Evolutionary conservation across 2,113 vertebrate genomes (phyloP), one percentile per base, ranked within the genome.

Genomic region (Pygoscelis adeliae): DNA sequence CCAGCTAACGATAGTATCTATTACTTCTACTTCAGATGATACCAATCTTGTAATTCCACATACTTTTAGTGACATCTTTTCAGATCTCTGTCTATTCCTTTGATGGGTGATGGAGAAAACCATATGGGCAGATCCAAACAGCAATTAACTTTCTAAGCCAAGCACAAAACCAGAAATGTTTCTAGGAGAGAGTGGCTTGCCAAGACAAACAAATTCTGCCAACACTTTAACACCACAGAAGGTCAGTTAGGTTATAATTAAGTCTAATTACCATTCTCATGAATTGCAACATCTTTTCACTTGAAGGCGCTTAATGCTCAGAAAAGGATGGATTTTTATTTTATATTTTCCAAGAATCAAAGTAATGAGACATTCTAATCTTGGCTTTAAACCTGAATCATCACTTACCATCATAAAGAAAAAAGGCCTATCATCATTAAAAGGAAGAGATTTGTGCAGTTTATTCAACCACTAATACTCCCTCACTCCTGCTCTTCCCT

Each of bases 171-270:
- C 42, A 93, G 77, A 72, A 90, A 88, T 36, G 2, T 78, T 71
- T 85, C 92, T 22, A 84, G 76, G 52, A 83, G 53, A 73, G 61
- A 61, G 52, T 16, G 9, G 38, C 77, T 94, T 96, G 93, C 94
- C 96, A 96, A 96, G 94, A 87, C 89, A 96, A 96, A 95, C 87
- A 88, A 90, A 72, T 88, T 94, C 74, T 89, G 85, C 91, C 71
- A 96, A 93, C 76, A 56, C 63, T 91, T 94, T 95, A 95, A 89
- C 93, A 94, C 58, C 90, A 94, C 67, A 66, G 67, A 95, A 93
- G 95, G 93, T 97, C 91, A 97, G 46, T 67, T 25, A 76, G 88
- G 72, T 94, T 95, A 89, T 91, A 95, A 94, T 96, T 96, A 92
- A 81, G 52, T 66, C 61, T 91, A 89, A 95, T 97, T 93, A 96